These are phyloP conservation scores for Serrognathus titanus DNA, from an alignment of 2,888 invertebrate species.

Conservation along the genomic window DNA sequence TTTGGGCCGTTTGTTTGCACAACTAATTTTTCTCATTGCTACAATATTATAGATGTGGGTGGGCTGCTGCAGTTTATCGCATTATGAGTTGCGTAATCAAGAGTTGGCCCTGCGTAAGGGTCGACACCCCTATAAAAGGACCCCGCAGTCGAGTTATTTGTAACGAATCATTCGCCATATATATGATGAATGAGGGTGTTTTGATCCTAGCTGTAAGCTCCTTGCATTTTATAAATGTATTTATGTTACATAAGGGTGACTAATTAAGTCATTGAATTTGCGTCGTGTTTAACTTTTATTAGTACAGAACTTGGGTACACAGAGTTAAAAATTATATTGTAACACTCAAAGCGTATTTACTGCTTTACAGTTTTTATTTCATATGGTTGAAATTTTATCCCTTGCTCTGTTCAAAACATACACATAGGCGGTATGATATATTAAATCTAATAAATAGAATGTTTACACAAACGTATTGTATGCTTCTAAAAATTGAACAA, in stretches of 20 bases:
- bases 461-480: too few species aligned
- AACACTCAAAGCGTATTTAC: too few species aligned
- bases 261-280: slow-evolving; percentile 15
- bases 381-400: too few species aligned
- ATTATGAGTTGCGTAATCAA: slow-evolving; percentile 47
- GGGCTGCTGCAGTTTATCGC: slow-evolving; percentile 41
- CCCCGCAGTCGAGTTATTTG: slow-evolving; percentile 45
- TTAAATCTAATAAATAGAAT: too few species aligned
- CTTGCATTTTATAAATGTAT: slow-evolving; percentile 30
- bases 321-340: too few species aligned
- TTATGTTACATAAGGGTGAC: slow-evolving; percentile 21
- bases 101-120: slow-evolving; percentile 40
- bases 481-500: too few species aligned
- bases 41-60: slow-evolving; percentile 29
- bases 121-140: slow-evolving; percentile 37
- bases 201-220: slow-evolving; percentile 31
- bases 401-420: too few species aligned
- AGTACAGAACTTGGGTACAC: too few species aligned
- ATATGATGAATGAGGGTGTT: slow-evolving; percentile 43
- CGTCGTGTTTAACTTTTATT: slow-evolving; percentile 1
- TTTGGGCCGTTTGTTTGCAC: slow-evolving; percentile 1
- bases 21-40: slow-evolving; percentile 11
- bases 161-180: slow-evolving; percentile 48
- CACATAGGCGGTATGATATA: too few species aligned
- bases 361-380: too few species aligned